Evolutionary conservation across 2,113 vertebrate genomes (phyloP).

Genomic region (Ctenodactylus gundi): DNA sequence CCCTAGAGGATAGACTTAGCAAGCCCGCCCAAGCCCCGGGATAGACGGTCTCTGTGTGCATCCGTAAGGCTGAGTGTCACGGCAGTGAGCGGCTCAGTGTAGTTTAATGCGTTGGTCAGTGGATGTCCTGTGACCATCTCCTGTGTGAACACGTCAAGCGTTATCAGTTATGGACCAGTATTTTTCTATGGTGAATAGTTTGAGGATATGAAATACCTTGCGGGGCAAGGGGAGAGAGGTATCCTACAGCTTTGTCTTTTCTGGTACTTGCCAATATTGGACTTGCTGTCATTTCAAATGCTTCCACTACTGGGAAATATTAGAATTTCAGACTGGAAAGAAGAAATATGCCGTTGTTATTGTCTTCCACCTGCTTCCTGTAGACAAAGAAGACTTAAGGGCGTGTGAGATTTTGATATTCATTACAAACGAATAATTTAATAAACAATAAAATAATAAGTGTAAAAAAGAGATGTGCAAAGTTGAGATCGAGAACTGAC

Average conservation of each 20-base stretch:
- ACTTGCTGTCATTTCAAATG: background rate
- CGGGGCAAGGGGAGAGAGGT: background rate
- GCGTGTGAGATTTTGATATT: slow-evolving; percentile 13
- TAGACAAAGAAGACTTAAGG: slow-evolving; percentile 20
- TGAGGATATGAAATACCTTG: background rate
- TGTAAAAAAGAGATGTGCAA: slow-evolving; percentile 50
- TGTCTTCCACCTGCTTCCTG: background rate
- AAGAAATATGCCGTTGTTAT: background rate
- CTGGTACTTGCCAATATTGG: background rate
- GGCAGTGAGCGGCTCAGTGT: slow-evolving; percentile 35
- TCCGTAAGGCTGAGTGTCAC: slow-evolving; percentile 39
- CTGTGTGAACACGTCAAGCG: background rate
- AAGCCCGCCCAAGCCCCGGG: slow-evolving; percentile 56
- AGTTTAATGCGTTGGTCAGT: too few species aligned
- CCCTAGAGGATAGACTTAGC: slow-evolving; percentile 64
- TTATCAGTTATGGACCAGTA: background rate
- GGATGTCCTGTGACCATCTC: too few species aligned
- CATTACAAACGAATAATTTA: slow-evolving; percentile 50
- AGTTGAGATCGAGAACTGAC: background rate
- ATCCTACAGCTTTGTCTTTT: background rate
- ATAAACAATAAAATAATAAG: slow-evolving; percentile 41
- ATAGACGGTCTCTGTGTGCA: slow-evolving; percentile 51
- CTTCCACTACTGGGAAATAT: background rate
- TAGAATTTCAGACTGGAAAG: slow-evolving; percentile 40
- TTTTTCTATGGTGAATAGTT: slow-evolving; percentile 14